Conservation (phyloP, 2,797 vertebrate genomes). For the Gephyroberyx darwinii region DNA sequence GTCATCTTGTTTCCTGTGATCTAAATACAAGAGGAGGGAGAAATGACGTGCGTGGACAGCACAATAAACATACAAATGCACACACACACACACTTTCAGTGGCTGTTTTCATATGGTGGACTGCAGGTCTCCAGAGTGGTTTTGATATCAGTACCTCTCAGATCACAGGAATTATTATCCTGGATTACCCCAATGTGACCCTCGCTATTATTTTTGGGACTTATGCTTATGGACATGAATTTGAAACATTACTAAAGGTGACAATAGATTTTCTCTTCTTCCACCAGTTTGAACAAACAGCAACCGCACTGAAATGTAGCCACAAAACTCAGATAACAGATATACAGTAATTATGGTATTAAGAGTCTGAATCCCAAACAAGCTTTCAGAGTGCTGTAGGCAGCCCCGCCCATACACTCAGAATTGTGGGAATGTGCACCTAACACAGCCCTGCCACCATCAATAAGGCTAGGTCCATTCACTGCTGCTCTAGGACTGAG, state of each 20-base stretch:
- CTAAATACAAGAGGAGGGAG: slow-evolving; percentile 71
- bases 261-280: slow-evolving; percentile 20
- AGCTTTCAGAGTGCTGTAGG: background rate
- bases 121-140: background rate
- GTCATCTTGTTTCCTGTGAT: slow-evolving; percentile 98
- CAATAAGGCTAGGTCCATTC: slow-evolving; percentile 40
- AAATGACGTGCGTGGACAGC: background rate
- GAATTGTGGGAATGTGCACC: slow-evolving; percentile 51
- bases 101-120: background rate
- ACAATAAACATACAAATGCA: background rate
- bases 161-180: background rate
- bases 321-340: background rate
- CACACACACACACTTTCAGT: background rate
- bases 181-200: background rate
- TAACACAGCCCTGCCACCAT: slow-evolving; percentile 39
- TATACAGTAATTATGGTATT: slow-evolving; percentile 16
- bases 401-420: slow-evolving; percentile 2
- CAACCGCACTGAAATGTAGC: slow-evolving; percentile 4
- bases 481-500: background rate
- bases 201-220: background rate
- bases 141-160: slow-evolving; percentile 1
- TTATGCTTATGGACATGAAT: slow-evolving; percentile 16
- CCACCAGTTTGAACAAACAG: background rate
- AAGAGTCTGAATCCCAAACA: background rate
- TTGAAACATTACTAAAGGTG: slow-evolving; percentile 10